Percentiles rank a stretch among this genome's conserved stretches.
Evolutionary conservation across 2,888 invertebrate genomes (phyloP).

Genomic region (Drosophila kokeensis): DNA sequence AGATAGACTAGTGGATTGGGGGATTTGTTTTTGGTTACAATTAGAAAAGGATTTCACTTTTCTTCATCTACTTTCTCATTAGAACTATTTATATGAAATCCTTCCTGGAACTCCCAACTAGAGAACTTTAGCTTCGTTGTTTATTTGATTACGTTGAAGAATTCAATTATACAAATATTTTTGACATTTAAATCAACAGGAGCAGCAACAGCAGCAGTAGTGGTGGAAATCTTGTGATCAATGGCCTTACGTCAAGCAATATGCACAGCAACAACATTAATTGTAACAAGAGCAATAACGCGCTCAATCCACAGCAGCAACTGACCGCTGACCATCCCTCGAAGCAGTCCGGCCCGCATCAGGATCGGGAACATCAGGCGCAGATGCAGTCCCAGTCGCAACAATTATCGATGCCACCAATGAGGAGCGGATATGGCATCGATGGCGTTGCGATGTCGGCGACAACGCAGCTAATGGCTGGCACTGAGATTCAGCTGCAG

Average conservation of each 20-base stretch:
- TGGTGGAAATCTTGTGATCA: conserved; percentile 78
- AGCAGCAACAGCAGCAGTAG: conserved; percentile 67
- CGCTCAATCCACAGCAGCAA: conserved; percentile 53
- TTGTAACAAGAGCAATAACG: conserved; percentile 54
- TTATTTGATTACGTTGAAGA: not conserved
- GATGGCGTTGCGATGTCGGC: conserved; percentile 53
- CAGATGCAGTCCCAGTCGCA: conserved; percentile 32
- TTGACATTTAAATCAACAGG: not conserved
- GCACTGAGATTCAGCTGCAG: conserved; percentile 61
- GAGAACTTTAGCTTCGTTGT: not conserved
- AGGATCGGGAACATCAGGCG: conserved; percentile 5
- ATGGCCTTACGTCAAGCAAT: conserved; percentile 82
- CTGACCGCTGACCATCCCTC: conserved; percentile 43
- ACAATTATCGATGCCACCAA: conserved; percentile 43
- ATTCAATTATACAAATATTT: not conserved
- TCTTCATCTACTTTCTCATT: too few species aligned
- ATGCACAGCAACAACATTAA: conserved; percentile 65
- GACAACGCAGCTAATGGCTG: conserved; percentile 50
- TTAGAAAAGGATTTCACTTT: too few species aligned
- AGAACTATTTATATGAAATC: not conserved
- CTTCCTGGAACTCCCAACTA: not conserved
- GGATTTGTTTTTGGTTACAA: not conserved
- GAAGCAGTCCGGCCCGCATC: conserved; percentile 39
- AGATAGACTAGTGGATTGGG: too few species aligned
- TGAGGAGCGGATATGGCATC: conserved; percentile 41